phyloP scores from a whole-genome alignment of 1,140 invertebrate species.

The Drosophila santomea region DNA sequence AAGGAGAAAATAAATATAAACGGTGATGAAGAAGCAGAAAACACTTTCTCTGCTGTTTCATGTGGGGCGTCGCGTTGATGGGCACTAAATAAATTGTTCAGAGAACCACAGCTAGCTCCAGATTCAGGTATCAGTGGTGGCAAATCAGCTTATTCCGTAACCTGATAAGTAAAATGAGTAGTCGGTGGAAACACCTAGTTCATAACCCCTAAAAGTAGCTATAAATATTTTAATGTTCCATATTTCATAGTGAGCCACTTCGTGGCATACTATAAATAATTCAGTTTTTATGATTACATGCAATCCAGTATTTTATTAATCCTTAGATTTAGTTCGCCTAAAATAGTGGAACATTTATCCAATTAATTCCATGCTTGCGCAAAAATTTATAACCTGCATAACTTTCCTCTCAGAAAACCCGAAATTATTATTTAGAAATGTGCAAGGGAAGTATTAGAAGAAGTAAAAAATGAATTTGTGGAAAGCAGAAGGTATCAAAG shows the following conservation, averaged over 20 bases:
- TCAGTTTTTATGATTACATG: background rate
- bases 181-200: background rate
- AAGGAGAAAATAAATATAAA: constrained; percentile 42
- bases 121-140: constrained; percentile 9
- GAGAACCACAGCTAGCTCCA: constrained; percentile 17
- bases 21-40: constrained; percentile 12
- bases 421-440: background rate
- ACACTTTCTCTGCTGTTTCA: constrained; percentile 3
- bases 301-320: background rate
- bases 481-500: no score
- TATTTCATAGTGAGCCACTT: no score
- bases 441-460: background rate
- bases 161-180: background rate
- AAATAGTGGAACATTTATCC: no score
- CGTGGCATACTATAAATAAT: background rate
- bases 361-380: no score
- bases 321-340: background rate
- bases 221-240: background rate
- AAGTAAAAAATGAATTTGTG: background rate
- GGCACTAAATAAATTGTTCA: constrained; percentile 75
- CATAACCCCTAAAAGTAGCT: no score
- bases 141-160: background rate
- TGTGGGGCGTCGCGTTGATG: constrained; percentile 57
- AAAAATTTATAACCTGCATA: no score
- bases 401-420: background rate